Conservation (phyloP, 2,888 invertebrate genomes). For the Xylota sylvarum region DNA sequence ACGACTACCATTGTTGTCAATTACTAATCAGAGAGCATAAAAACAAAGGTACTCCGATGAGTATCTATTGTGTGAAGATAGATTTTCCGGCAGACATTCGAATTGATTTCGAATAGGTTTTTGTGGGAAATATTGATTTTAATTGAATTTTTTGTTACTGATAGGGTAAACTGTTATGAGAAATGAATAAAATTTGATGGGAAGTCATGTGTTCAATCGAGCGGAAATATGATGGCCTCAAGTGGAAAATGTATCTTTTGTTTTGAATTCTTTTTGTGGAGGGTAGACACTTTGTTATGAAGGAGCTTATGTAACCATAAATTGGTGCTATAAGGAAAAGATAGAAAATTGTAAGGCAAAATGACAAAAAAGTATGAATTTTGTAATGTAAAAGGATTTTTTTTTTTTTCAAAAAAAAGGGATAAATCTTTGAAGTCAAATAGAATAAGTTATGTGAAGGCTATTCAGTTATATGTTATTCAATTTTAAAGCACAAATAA, state of each 20-base stretch:
- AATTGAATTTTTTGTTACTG: neutral
- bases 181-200: slow-evolving; percentile 32
- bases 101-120: neutral
- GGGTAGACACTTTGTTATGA: neutral
- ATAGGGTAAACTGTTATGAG: neutral
- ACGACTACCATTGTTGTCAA: slow-evolving; percentile 38
- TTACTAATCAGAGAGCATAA: slow-evolving; percentile 28
- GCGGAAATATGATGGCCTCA: slow-evolving; percentile 25
- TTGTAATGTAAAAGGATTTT: too few species aligned
- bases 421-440: too few species aligned
- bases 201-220: slow-evolving; percentile 34
- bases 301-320: neutral
- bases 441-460: too few species aligned
- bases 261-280: neutral
- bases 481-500: too few species aligned
- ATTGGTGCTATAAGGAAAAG: neutral
- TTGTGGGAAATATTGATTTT: slow-evolving; percentile 33
- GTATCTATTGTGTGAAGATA: slow-evolving; percentile 19
- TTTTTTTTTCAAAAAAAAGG: too few species aligned
- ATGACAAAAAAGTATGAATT: too few species aligned
- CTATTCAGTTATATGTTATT: too few species aligned
- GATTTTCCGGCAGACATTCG: slow-evolving; percentile 4
- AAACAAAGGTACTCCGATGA: neutral
- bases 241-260: slow-evolving; percentile 2
- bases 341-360: too few species aligned